phyloP scores from a whole-genome alignment of 2,888 invertebrate species.

The Andrena hattorfiana region DNA sequence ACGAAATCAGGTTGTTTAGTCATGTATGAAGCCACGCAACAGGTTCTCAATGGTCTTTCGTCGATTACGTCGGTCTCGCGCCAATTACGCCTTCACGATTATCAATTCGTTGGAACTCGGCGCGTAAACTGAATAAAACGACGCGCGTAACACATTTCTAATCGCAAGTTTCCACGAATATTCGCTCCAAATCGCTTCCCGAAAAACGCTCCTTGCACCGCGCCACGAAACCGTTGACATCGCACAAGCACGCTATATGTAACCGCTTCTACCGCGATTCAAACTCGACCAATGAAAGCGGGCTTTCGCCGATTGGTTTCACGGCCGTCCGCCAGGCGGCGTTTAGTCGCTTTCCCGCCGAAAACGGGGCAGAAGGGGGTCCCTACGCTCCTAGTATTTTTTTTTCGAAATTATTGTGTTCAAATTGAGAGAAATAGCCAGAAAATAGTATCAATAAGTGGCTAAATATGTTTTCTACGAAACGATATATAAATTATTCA shows the following conservation, averaged over 20 bases:
- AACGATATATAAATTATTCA: not conserved
- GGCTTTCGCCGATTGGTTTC: not conserved
- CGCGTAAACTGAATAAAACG: not conserved
- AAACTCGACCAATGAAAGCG: constrained; percentile 52
- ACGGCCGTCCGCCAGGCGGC: not conserved
- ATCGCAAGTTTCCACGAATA: not conserved
- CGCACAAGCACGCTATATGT: constrained; percentile 25
- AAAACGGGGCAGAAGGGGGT: not conserved
- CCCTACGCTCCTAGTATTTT: too few species aligned
- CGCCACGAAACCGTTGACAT: constrained; percentile 53
- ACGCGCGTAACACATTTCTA: constrained; percentile 25
- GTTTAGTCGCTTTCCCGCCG: not conserved
- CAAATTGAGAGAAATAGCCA: not conserved
- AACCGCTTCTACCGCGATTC: constrained; percentile 45
- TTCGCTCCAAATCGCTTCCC: not conserved
- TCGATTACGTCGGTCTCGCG: not conserved
- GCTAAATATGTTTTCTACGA: not conserved
- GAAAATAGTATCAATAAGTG: not conserved
- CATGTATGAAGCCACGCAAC: constrained; percentile 20
- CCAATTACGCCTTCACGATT: not conserved
- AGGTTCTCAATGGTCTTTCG: not conserved
- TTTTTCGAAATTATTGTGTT: not conserved
- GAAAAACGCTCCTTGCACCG: not conserved
- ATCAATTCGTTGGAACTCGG: constrained; percentile 2
- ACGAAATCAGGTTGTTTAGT: constrained; percentile 11